Percentiles rank a stretch among this genome's conserved stretches.
Conservation (phyloP, 2,113 vertebrate genomes). For the Dicaeum eximium region DNA sequence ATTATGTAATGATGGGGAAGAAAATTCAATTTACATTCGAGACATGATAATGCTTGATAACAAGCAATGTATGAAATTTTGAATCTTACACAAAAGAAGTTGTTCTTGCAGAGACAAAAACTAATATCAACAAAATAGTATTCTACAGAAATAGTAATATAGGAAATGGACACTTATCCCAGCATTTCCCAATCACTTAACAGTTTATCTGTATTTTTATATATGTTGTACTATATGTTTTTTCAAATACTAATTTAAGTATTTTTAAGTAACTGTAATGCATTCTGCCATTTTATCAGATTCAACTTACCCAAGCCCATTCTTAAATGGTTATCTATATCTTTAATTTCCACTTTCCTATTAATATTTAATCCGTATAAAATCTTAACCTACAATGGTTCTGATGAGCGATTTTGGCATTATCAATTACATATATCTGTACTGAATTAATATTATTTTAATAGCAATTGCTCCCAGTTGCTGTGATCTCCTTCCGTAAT, state of each 20-base stretch:
- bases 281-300: background rate
- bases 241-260: background rate
- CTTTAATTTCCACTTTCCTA: background rate
- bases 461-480: background rate
- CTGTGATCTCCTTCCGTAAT: background rate
- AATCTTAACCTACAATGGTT: background rate
- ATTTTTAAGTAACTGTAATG: background rate
- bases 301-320: background rate
- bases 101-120: slow-evolving; percentile 5
- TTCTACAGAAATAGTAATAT: slow-evolving; percentile 1
- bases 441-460: background rate
- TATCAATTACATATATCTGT: background rate
- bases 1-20: background rate
- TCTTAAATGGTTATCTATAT: background rate
- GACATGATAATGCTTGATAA: background rate
- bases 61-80: background rate
- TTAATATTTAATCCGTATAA: background rate
- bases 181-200: background rate
- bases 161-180: background rate
- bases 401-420: background rate
- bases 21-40: background rate
- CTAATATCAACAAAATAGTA: background rate
- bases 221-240: background rate
- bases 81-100: background rate
- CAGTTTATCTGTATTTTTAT: background rate